phyloP scores from a whole-genome alignment of 2,797 vertebrate species.

The Paedocypris micromegethes region DNA sequence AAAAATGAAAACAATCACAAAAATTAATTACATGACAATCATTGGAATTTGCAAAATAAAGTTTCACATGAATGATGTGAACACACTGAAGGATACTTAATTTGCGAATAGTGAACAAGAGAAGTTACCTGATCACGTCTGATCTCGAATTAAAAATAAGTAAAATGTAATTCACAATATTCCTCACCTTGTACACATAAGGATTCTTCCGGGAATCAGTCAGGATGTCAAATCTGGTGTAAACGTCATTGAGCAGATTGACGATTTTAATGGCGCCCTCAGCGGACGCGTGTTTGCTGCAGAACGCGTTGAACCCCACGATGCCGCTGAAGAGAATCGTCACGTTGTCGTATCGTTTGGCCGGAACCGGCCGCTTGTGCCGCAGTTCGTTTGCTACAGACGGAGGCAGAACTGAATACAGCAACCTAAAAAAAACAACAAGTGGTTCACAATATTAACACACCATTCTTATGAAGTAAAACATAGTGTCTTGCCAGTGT shows the following conservation, averaged over 20 bases:
- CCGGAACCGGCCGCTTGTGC: slow-evolving; percentile 93
- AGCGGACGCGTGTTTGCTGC: slow-evolving; percentile 95
- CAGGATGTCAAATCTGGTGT: slow-evolving; percentile 96
- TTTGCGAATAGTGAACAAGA: too few relatives aligned
- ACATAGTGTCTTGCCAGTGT: not conserved
- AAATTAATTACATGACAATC: too few relatives aligned
- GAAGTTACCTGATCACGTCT: not conserved
- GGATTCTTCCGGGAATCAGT: slow-evolving; percentile 96
- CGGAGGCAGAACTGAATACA: slow-evolving; percentile 93
- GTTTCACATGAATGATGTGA: too few relatives aligned
- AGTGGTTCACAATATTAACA: too few relatives aligned
- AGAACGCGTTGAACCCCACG: slow-evolving; percentile 94
- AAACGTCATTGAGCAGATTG: slow-evolving; percentile 95
- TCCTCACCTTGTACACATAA: slow-evolving; percentile 92
- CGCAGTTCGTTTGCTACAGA: slow-evolving; percentile 96
- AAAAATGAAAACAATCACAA: too few relatives aligned
- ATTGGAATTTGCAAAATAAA: too few relatives aligned
- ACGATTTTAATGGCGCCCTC: slow-evolving; percentile 99
- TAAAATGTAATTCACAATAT: not conserved
- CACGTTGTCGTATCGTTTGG: slow-evolving; percentile 94
- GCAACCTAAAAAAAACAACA: slow-evolving; percentile 66
- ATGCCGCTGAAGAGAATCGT: slow-evolving; percentile 98
- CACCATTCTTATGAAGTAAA: too few relatives aligned
- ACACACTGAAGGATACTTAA: too few relatives aligned
- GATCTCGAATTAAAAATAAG: not conserved